A percentile compares a stretch with the other conserved stretches of the same genome.
These are phyloP conservation scores for Pygoscelis adeliae DNA, from an alignment of 2,113 vertebrate genomes.

Conservation along the genomic window DNA sequence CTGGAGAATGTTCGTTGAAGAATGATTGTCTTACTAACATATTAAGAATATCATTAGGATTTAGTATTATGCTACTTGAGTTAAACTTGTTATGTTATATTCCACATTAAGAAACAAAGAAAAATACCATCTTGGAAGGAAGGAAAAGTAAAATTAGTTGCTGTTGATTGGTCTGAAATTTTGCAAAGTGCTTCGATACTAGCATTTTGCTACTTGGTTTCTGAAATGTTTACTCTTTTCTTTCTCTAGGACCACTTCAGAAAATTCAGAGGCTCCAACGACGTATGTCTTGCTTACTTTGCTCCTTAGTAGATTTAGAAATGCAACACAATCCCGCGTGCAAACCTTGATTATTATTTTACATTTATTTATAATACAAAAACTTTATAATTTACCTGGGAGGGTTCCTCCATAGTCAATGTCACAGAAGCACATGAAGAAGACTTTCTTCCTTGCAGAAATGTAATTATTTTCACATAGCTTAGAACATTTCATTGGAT, in stretches of 20 bases:
- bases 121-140: neutral
- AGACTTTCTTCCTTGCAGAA: neutral
- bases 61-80: neutral
- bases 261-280: neutral
- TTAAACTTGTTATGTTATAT: neutral
- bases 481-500: neutral
- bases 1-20: neutral
- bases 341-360: neutral
- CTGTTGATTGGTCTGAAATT: neutral
- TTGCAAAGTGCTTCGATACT: neutral
- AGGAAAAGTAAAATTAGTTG: neutral
- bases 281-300: neutral
- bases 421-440: neutral
- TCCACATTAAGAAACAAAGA: neutral
- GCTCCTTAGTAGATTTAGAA: neutral
- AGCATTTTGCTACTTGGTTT: neutral
- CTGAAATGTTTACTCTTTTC: neutral
- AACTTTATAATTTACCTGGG: neutral
- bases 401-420: neutral
- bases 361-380: neutral
- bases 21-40: neutral
- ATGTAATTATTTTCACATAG: neutral
- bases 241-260: conserved; percentile 31
- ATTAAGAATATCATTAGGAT: neutral
- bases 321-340: neutral